These are phyloP conservation scores for Pollenia griseotomentosa DNA, from an alignment of 2,888 invertebrate species.

Conservation along the genomic window DNA sequence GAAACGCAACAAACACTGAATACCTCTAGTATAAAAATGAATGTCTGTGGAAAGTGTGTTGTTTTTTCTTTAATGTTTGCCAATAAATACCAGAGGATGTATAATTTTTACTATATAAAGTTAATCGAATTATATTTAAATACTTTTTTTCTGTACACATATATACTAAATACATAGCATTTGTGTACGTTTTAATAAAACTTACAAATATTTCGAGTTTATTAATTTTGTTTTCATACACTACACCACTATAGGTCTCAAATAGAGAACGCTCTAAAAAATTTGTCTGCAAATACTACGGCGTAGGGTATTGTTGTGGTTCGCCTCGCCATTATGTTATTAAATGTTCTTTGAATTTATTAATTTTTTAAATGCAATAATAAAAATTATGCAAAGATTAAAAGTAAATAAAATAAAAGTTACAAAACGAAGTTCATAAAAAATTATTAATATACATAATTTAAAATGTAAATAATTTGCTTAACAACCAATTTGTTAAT, in stretches of 20 bases:
- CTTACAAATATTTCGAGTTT: conserved; percentile 52
- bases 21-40: no score
- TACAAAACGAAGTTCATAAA: conserved; percentile 35
- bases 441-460: conserved; percentile 1
- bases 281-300: no score
- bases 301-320: no score
- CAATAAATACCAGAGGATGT: neutral
- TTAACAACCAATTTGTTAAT: conserved; percentile 13
- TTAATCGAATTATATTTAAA: conserved; percentile 3
- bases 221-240: neutral
- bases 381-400: neutral
- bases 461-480: conserved; percentile 35
- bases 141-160: neutral
- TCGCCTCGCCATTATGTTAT: neutral
- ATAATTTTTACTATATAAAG: neutral
- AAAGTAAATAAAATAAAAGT: conserved; percentile 43
- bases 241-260: no score
- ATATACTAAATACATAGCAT: neutral
- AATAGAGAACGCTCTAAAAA: no score
- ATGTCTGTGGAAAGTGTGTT: neutral
- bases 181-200: conserved; percentile 36
- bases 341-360: neutral
- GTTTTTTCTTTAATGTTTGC: neutral
- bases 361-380: neutral
- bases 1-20: no score